These are phyloP conservation scores for Xenus cinereus DNA, from an alignment of 2,113 vertebrate genomes.

Conservation along the genomic window DNA sequence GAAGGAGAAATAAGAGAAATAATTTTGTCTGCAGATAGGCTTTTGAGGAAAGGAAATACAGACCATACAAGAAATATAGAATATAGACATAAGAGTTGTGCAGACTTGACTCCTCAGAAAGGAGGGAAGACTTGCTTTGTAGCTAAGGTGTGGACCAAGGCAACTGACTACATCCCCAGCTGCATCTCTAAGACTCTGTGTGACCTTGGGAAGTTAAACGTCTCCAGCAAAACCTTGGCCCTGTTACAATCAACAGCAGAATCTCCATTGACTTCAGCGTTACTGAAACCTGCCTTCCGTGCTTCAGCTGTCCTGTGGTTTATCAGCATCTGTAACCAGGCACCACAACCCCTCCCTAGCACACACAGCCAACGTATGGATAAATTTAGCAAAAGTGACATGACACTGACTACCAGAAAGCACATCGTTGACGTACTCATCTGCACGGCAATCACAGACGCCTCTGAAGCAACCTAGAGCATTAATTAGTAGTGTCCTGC, in stretches of 20 bases:
- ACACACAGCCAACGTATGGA: not conserved
- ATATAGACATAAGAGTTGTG: no score
- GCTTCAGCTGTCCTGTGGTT: not conserved
- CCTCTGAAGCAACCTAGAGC: not conserved
- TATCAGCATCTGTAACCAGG: not conserved
- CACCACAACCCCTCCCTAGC: not conserved
- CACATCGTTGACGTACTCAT: accelerated
- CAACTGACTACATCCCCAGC: not conserved
- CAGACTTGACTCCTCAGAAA: not conserved
- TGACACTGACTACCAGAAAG: not conserved
- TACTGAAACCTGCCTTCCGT: not conserved
- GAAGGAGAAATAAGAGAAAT: not conserved
- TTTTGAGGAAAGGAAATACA: not conserved
- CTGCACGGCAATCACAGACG: not conserved
- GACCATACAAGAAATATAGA: not conserved
- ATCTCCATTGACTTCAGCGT: not conserved
- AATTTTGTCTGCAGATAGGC: not conserved
- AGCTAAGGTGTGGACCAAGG: not conserved
- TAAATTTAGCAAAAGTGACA: not conserved
- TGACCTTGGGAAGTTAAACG: not conserved
- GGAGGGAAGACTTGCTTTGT: not conserved
- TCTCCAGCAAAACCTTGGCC: not conserved
- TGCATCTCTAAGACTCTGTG: not conserved
- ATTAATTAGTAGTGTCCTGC: not conserved
- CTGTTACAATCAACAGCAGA: not conserved